Conservation (phyloP, 1,140 invertebrate species). For the Monochamus saltuarius region DNA sequence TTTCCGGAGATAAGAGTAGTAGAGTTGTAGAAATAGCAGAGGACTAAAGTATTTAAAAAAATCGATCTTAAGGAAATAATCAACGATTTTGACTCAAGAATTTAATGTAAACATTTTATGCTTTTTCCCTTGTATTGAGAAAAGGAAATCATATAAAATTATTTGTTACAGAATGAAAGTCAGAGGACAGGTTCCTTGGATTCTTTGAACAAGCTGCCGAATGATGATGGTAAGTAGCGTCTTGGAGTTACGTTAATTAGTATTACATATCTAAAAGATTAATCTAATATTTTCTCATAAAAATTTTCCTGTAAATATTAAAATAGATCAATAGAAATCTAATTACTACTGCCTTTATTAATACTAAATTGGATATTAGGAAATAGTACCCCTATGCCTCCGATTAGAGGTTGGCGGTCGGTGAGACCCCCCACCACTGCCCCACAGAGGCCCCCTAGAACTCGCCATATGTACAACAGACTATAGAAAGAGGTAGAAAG, state of each 20-base stretch:
- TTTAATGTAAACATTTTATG: too few species aligned
- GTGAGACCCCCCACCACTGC: conserved; percentile 45
- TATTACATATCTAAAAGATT: conserved; percentile 2
- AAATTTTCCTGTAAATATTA: background rate
- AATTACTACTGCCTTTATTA: conserved; percentile 1
- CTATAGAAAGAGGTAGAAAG: conserved; percentile 44
- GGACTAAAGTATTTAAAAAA: too few species aligned
- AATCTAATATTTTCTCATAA: background rate
- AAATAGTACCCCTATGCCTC: conserved; percentile 35
- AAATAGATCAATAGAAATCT: background rate
- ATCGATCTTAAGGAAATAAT: too few species aligned
- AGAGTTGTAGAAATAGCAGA: too few species aligned
- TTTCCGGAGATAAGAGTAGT: too few species aligned
- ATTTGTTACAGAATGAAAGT: conserved; percentile 33
- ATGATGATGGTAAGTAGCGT: conserved; percentile 58
- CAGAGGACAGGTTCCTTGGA: conserved; percentile 58
- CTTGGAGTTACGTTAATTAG: background rate
- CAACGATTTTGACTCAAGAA: too few species aligned
- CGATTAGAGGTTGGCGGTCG: conserved; percentile 47
- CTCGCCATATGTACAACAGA: conserved; percentile 47
- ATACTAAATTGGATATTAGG: conserved; percentile 35
- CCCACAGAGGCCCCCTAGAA: conserved; percentile 49
- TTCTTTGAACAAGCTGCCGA: conserved; percentile 61
- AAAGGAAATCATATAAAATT: too few species aligned
- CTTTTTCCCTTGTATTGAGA: too few species aligned